Evolutionary conservation across 2,888 invertebrate genomes (phyloP).

Genomic region (Pycnomerus fuliginosus): DNA sequence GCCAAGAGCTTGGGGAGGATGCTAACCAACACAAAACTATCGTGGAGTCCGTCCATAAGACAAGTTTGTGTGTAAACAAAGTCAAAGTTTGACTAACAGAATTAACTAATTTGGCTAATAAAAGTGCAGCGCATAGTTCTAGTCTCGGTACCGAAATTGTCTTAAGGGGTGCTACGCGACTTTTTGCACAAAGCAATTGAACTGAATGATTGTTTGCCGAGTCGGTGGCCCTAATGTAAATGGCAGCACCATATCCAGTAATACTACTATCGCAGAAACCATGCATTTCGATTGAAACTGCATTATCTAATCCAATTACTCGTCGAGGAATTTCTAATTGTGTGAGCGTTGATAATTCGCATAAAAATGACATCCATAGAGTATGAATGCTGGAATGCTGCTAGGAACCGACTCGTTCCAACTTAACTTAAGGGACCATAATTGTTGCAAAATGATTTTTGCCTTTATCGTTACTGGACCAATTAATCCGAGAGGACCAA

Average conservation of each 20-base stretch:
- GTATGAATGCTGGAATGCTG: no score
- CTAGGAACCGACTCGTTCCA: no score
- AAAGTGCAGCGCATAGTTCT: conserved; percentile 18
- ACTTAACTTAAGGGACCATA: no score
- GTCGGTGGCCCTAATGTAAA: conserved; percentile 9
- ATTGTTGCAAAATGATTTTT: no score
- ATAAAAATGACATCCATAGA: no score
- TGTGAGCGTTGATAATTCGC: no score
- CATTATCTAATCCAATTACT: conserved; percentile 4
- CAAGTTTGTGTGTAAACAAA: background rate
- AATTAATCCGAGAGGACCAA: no score
- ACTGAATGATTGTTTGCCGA: background rate
- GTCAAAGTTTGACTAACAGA: background rate
- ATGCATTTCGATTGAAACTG: conserved; percentile 6
- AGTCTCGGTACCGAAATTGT: conserved; percentile 18
- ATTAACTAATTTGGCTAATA: conserved; percentile 7
- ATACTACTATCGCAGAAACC: conserved; percentile 10
- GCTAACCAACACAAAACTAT: conserved; percentile 1
- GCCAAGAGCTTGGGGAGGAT: background rate
- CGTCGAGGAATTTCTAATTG: conserved; percentile 2
- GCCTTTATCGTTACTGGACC: no score
- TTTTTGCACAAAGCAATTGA: conserved; percentile 19
- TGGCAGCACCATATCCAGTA: conserved; percentile 8
- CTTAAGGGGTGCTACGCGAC: conserved; percentile 17
- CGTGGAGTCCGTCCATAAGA: conserved; percentile 1